Evolutionary conservation across 2,113 vertebrate species (phyloP).

Genomic region (Notechis scutatus): DNA sequence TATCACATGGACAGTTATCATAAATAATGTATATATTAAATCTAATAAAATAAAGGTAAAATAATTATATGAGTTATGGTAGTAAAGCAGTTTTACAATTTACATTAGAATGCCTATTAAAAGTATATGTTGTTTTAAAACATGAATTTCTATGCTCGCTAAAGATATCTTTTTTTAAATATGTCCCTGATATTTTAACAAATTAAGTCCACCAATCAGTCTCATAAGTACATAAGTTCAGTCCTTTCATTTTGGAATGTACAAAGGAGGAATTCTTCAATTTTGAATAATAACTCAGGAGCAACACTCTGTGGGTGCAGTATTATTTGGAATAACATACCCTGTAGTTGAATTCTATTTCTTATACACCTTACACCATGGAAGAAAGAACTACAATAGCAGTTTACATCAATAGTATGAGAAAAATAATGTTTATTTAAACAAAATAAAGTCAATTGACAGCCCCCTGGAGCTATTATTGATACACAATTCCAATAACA

Average conservation of each 20-base stretch:
- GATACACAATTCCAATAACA: conserved; percentile 42
- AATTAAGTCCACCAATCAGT: not conserved
- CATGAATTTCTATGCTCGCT: not conserved
- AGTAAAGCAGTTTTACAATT: not conserved
- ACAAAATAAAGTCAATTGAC: conserved; percentile 45
- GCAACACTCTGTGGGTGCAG: not conserved
- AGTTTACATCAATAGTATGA: not conserved
- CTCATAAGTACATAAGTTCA: not conserved
- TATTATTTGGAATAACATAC: not conserved
- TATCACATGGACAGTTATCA: not conserved
- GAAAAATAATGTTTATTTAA: conserved; percentile 21
- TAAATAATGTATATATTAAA: not conserved
- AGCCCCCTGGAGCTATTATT: conserved; percentile 21
- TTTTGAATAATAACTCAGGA: not conserved
- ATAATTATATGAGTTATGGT: not conserved
- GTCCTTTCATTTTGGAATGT: not conserved
- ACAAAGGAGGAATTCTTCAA: not conserved
- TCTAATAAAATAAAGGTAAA: not conserved
- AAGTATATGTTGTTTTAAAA: not conserved
- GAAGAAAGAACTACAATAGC: not conserved
- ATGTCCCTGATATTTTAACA: not conserved
- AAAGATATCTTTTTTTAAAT: not conserved
- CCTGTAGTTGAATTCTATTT: not conserved
- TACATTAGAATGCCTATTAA: not conserved
- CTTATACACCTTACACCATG: not conserved